Evolutionary conservation across 1,140 invertebrate genomes (phyloP).

Genomic region (Amyelois transitella): DNA sequence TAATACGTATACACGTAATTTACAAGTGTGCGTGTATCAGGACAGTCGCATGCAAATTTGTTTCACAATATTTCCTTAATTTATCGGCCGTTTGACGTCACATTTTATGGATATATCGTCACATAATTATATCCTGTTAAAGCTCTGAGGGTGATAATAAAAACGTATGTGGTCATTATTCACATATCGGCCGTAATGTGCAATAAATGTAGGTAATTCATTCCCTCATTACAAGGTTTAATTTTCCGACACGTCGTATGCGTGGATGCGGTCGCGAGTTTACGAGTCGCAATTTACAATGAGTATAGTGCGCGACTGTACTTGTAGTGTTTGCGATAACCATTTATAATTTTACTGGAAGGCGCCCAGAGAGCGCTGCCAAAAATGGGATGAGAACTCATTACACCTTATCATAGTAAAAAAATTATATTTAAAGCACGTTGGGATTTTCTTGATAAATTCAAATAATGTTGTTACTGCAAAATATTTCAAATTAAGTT

Average conservation of each 20-base stretch:
- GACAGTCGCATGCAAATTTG: conserved; percentile 29
- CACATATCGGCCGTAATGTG: conserved; percentile 16
- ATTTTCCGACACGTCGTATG: conserved; percentile 42
- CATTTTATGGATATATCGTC: conserved; percentile 37
- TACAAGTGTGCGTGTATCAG: conserved; percentile 16
- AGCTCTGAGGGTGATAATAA: conserved; percentile 18
- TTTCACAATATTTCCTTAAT: conserved; percentile 22
- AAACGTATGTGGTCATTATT: conserved; percentile 25
- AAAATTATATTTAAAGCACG: no score
- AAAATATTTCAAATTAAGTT: no score
- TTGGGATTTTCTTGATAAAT: no score
- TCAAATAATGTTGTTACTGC: no score
- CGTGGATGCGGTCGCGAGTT: conserved; percentile 24
- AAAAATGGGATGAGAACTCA: conserved; percentile 14
- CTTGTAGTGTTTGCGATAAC: conserved; percentile 21
- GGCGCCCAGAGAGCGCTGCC: conserved; percentile 22
- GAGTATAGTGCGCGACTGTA: conserved; percentile 32
- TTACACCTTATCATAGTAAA: conserved; percentile 7
- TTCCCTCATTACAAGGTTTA: conserved; percentile 48
- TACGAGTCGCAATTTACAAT: conserved; percentile 40
- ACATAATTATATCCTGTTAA: conserved; percentile 9
- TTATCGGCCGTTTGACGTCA: conserved; percentile 30
- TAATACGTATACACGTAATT: conserved; percentile 4
- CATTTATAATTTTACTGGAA: conserved; percentile 30
- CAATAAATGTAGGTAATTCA: conserved; percentile 40